Evolutionary conservation across 2,888 invertebrate genomes (phyloP), one percentile per base, ranked within the genome.

Genomic region (Rapana venosa): DNA sequence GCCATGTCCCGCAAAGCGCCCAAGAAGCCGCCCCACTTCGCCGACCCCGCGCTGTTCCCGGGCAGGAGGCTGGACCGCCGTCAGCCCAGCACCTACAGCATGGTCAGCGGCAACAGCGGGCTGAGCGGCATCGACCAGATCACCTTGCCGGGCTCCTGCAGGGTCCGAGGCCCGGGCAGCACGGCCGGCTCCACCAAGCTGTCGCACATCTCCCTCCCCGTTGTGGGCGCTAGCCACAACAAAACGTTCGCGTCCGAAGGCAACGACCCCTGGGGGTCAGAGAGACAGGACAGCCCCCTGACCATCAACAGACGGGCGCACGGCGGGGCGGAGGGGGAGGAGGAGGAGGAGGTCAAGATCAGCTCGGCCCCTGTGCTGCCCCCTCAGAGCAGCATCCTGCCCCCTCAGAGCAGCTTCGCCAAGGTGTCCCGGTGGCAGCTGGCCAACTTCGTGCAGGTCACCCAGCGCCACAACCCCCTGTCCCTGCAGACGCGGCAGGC

Each of bases 21-120:
- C 74, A 89, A 89, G 30, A 89, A 89, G 47, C 89, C 89, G 8
- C 85, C 89, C 26, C 85, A 85, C 66, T 86, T 56, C 58, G 86
- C 89, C 20, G 89, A 89, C 74, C 89, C 85, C 30, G 30, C 85
- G 5, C 58, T 77, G 56, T 89, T 89, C 56, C 89, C 89, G 35
- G 89, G 89, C 4, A 74, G 89, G 30, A 32, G 89, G 32, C 58
- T 89, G 36, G 89, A 89, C 35, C 86, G 89, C 17, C 89, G 86
- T 11, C 84, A 85, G 77, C 74, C 74, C 74, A 84, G 84, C 84
- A 84, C 56, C 11, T 30, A 84, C 84, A 89, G 89, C 77, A 6
- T 74, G 36, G n/a, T 86, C 58, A 89, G 89, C 47, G 85, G 89
- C 85, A 74, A 86, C 86, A 89, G 89, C 74, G 89, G 89, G n/a